These are phyloP conservation scores for Hemitrygon akajei DNA, from an alignment of 2,797 vertebrate genomes.

Conservation along the genomic window DNA sequence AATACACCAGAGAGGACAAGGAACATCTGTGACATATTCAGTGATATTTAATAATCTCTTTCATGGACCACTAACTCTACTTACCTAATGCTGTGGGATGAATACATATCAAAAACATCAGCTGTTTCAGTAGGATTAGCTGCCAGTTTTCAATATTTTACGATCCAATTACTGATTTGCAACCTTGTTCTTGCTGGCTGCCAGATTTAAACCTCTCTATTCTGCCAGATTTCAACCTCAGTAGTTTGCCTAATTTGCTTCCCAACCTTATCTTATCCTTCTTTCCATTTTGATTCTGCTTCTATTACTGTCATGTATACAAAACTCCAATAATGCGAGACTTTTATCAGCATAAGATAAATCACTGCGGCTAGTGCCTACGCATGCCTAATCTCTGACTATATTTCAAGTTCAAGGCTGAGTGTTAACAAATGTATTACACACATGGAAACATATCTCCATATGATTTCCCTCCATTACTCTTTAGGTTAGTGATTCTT, in stretches of 20 bases:
- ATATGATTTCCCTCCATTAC: background rate
- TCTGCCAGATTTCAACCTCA: background rate
- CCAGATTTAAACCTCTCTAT: background rate
- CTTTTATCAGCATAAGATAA: too few species aligned
- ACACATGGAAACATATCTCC: background rate
- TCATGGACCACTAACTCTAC: background rate
- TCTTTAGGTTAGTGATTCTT: too few species aligned
- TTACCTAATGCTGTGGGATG: conserved; percentile 5
- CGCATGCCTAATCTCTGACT: background rate
- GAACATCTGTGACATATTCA: conserved; percentile 28
- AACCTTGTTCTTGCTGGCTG: background rate
- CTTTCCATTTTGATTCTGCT: background rate
- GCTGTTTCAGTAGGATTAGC: background rate
- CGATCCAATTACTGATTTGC: conserved; percentile 21
- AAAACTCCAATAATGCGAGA: background rate
- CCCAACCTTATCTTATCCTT: background rate
- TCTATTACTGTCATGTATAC: background rate
- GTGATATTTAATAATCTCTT: conserved; percentile 12
- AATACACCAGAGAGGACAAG: conserved; percentile 4
- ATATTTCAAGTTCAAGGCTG: background rate
- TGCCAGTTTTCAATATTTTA: background rate
- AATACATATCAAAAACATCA: background rate
- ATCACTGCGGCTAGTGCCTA: too few species aligned
- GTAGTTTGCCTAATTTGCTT: background rate
- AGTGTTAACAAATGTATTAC: background rate